These are phyloP conservation scores for Sphinx pinastri DNA, from an alignment of 2,888 invertebrate species.

Conservation along the genomic window DNA sequence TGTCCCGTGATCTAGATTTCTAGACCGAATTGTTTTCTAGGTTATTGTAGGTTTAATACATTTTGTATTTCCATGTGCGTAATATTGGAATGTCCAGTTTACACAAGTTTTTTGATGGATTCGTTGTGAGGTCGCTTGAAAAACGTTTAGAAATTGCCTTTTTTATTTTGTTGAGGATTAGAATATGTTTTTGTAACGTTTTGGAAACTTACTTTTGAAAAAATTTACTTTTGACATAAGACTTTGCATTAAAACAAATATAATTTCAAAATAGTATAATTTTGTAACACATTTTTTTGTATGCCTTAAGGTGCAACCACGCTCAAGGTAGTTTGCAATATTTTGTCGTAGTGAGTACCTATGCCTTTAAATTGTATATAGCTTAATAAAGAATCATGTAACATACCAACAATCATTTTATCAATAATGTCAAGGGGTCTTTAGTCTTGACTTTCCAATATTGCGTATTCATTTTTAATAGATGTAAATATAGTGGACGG, in stretches of 20 bases:
- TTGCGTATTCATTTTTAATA: conserved; percentile 1
- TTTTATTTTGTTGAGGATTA: background rate
- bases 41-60: conserved; percentile 15
- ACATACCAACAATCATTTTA: background rate
- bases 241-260: too few relatives aligned
- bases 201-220: too few relatives aligned
- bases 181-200: too few relatives aligned
- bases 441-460: conserved; percentile 2
- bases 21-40: conserved; percentile 50
- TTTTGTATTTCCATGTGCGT: background rate
- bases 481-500: conserved; percentile 2
- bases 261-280: too few relatives aligned
- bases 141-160: background rate
- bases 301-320: too few relatives aligned
- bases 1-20: conserved; percentile 50
- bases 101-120: background rate
- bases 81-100: conserved; percentile 2
- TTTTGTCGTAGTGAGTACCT: too few relatives aligned
- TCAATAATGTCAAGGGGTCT: background rate
- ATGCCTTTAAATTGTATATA: too few relatives aligned
- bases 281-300: too few relatives aligned
- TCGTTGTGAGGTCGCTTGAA: background rate
- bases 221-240: too few relatives aligned
- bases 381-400: too few relatives aligned
- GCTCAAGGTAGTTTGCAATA: too few relatives aligned